These are phyloP conservation scores for Lepidochrysops patricia DNA, from an alignment of 2,888 invertebrate genomes.

Conservation along the genomic window DNA sequence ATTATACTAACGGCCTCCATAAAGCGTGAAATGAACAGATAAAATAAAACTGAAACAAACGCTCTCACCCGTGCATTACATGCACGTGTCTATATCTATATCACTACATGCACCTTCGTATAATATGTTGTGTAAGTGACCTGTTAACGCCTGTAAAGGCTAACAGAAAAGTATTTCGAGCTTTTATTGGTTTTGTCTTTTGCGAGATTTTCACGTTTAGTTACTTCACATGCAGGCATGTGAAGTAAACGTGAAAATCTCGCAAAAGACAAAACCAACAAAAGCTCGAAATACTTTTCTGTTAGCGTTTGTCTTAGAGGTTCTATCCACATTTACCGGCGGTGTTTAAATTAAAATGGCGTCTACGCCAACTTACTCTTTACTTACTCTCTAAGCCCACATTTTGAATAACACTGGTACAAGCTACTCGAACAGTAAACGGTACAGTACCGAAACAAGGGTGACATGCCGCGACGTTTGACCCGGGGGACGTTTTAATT, in stretches of 20 bases:
- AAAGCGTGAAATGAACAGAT: conserved; percentile 6
- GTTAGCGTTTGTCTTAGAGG: background rate
- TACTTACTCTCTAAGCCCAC: too few species aligned
- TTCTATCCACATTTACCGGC: too few species aligned
- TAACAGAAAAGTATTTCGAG: background rate
- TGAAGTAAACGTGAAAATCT: too few species aligned
- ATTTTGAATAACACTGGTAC: too few species aligned
- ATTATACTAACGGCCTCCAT: background rate
- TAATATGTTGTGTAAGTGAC: background rate
- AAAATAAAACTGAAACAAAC: background rate
- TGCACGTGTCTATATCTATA: background rate
- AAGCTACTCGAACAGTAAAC: background rate
- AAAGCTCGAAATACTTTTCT: background rate
- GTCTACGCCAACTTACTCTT: too few species aligned
- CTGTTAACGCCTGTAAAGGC: background rate
- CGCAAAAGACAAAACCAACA: too few species aligned
- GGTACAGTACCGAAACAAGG: background rate
- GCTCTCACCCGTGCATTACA: background rate
- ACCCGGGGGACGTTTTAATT: conserved; percentile 20
- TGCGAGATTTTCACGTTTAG: too few species aligned
- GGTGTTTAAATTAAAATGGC: too few species aligned
- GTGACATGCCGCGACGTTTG: conserved; percentile 12
- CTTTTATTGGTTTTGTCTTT: too few species aligned
- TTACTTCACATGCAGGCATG: too few species aligned
- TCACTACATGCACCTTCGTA: background rate